A percentile compares a stretch with the other conserved stretches of the same genome.
phyloP scores from a whole-genome alignment of 2,113 vertebrate genomes.

The Hemichromis elongatus region DNA sequence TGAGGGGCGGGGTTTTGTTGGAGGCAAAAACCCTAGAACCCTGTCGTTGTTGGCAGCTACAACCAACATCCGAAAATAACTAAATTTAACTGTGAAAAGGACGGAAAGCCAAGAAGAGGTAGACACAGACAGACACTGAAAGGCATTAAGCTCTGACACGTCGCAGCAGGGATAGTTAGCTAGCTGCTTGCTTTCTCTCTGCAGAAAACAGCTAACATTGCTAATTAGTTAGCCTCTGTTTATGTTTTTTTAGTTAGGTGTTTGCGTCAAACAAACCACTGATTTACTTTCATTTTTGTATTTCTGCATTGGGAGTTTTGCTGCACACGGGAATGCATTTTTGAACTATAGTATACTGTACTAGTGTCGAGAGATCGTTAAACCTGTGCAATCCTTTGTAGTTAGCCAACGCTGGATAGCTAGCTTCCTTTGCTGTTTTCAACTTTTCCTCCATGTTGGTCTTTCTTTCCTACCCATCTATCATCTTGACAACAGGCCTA shows the following conservation, averaged over 20 bases:
- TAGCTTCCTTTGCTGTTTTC: conserved; percentile 13
- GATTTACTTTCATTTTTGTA: neutral
- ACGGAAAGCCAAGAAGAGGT: conserved; percentile 6
- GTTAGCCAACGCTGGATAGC: conserved; percentile 7
- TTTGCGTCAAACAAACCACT: neutral
- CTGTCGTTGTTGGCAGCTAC: conserved; percentile 14
- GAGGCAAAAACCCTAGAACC: conserved; percentile 49
- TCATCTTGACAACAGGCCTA: conserved; percentile 2
- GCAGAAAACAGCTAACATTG: conserved; percentile 7
- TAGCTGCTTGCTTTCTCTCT: neutral
- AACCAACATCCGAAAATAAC: neutral
- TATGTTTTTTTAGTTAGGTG: neutral
- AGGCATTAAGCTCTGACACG: neutral
- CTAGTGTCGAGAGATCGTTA: neutral
- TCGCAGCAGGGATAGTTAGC: neutral
- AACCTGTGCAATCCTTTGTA: neutral
- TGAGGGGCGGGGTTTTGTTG: conserved; percentile 61
- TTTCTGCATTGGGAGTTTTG: neutral
- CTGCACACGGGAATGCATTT: neutral
- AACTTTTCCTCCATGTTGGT: conserved; percentile 34
- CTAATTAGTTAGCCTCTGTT: conserved; percentile 39
- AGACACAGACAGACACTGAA: neutral
- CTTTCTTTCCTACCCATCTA: neutral
- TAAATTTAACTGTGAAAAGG: neutral
- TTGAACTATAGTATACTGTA: neutral